Conservation (phyloP, 2,888 invertebrate genomes). For the Bedellia somnulentella region DNA sequence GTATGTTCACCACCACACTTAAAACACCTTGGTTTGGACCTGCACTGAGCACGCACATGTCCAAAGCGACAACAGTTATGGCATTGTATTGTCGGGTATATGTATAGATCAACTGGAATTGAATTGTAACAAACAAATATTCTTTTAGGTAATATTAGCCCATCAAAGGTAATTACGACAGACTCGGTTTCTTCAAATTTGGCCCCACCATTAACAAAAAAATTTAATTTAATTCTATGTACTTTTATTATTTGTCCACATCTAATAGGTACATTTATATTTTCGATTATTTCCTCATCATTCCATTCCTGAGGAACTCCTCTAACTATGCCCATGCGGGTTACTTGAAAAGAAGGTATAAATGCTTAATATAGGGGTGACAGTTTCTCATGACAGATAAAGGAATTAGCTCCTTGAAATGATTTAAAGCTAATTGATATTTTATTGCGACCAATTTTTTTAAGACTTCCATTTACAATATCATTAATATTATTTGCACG, state of each 20-base stretch:
- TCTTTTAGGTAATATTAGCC: background rate
- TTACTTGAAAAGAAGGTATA: background rate
- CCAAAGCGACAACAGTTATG: too few species aligned
- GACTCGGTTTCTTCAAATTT: background rate
- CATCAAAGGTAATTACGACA: background rate
- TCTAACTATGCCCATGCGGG: background rate
- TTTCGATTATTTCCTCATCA: background rate
- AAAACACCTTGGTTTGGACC: background rate
- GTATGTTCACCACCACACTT: background rate
- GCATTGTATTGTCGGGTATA: background rate
- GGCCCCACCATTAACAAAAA: background rate
- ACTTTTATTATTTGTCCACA: background rate
- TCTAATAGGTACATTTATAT: background rate
- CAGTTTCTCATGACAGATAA: background rate
- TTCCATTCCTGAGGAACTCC: background rate
- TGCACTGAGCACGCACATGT: background rate
- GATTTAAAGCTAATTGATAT: background rate
- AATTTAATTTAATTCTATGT: background rate
- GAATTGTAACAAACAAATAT: background rate
- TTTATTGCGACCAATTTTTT: background rate
- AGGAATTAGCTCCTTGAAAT: background rate
- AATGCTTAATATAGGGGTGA: background rate
- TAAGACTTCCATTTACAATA: background rate
- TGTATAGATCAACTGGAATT: background rate
- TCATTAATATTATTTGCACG: background rate